Evolutionary conservation across 2,888 invertebrate genomes (phyloP), one percentile per base, ranked within the genome.

Genomic region (Thelaira solivaga): DNA sequence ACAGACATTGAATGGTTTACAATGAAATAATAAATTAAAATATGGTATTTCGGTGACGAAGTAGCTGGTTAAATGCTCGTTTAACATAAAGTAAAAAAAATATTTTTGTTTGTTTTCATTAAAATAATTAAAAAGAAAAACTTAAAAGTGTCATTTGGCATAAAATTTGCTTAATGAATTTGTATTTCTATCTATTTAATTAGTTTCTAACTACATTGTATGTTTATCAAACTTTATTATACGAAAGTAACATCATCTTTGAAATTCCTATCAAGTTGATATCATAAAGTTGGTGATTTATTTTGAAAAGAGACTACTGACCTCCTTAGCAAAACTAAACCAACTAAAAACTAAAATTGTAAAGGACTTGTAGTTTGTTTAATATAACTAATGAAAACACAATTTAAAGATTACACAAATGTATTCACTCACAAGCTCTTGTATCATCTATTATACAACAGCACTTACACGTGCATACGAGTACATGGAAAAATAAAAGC

Each of bases 271-370:
- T 13, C 55, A 45, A 26, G 8, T 45, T 67, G 47, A 2, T 24
- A 41, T 57, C 26, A 55, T 47, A 67, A 45, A 55, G 18, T 45
- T 18, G 22, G 31, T 59, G 59, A 59, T 59, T 69, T 59, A 69
- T 49, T 39, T 4, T 49, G 16, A 26, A 10, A 5, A 43, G 16
- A 34, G 39, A 31, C 22, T 67, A n/a, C 24, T 34, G 2, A 16
- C 53, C 5, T 8, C 10, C 16, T 2, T n/a, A 8, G n/a, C 16
- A 26, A 24, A 49, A 39, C 6, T n/a, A 31, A n/a, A 13, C 7
- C 13, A 39, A 7, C 18, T 8, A 4, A 8, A 10, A 20, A 18
- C 18, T 13, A 36, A 34, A 36, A 47, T 57, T 57, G 13, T 47
- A 20, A 68, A 68, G 68, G 26, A 39, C 13, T 45, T 39, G 13